Percentiles rank a stretch among this genome's conserved stretches.
Conservation (phyloP, 2,888 invertebrate species). For the Hirtodrosophila cameraria region DNA sequence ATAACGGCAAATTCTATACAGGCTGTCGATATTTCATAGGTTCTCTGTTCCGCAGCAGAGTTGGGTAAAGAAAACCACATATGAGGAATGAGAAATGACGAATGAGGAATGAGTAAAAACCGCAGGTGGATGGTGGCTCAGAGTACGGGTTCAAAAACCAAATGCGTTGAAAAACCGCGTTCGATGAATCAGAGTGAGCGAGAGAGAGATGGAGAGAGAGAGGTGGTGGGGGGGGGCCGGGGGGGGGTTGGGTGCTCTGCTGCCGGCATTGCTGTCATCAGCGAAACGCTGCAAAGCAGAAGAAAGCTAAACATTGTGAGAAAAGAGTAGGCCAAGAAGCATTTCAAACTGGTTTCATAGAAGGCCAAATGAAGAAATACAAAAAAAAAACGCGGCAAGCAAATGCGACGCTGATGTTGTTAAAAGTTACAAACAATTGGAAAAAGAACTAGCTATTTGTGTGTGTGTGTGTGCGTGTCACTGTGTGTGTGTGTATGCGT, state of each 20-base stretch:
- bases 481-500: slow-evolving; percentile 2
- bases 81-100: slow-evolving; percentile 38
- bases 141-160: slow-evolving; percentile 24
- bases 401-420: slow-evolving; percentile 39
- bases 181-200: slow-evolving; percentile 58
- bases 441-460: slow-evolving; percentile 36
- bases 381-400: slow-evolving; percentile 27
- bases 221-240: neutral
- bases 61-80: slow-evolving; percentile 17
- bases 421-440: slow-evolving; percentile 55
- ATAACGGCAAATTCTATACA: slow-evolving; percentile 21
- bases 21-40: slow-evolving; percentile 7
- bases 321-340: slow-evolving; percentile 64
- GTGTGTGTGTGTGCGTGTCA: slow-evolving; percentile 1
- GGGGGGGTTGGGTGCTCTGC: neutral
- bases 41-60: slow-evolving; percentile 11
- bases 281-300: slow-evolving; percentile 69
- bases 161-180: slow-evolving; percentile 37
- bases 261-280: slow-evolving; percentile 71
- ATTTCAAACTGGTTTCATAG: slow-evolving; percentile 72
- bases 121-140: slow-evolving; percentile 9
- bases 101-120: slow-evolving; percentile 39
- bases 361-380: slow-evolving; percentile 66
- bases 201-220: neutral
- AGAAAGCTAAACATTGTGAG: slow-evolving; percentile 69